These are phyloP conservation scores for Metaphire vulgaris DNA, from an alignment of 1,140 invertebrate genomes.

Conservation along the genomic window DNA sequence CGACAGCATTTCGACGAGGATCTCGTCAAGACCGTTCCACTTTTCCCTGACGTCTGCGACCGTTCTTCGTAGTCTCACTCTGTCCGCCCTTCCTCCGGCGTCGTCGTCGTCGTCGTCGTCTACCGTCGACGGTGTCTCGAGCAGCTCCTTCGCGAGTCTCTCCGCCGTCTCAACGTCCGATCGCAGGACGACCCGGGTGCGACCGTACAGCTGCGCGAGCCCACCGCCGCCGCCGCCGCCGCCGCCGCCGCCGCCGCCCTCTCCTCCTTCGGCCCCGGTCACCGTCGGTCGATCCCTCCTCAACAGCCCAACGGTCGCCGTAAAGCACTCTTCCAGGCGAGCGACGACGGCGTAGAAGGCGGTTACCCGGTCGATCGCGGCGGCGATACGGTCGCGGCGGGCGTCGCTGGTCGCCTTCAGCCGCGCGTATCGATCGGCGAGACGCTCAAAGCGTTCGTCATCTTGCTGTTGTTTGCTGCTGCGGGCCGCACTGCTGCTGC, in stretches of 20 bases:
- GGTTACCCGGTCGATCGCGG: neutral
- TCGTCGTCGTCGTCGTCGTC: no score
- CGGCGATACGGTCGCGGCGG: neutral
- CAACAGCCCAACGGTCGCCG: neutral
- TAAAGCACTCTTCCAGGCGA: neutral
- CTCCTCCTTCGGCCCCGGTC: slow-evolving; percentile 1
- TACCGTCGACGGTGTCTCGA: neutral
- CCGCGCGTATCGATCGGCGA: neutral
- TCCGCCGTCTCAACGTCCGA: neutral
- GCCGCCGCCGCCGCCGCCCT: no score
- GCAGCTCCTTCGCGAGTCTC: neutral
- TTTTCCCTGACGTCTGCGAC: neutral
- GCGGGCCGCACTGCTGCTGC: no score
- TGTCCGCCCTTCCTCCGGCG: no score
- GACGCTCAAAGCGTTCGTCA: neutral
- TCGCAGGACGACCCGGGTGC: neutral
- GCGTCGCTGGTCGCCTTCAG: neutral
- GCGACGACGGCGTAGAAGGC: neutral
- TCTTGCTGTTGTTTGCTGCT: no score
- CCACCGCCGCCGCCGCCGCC: no score
- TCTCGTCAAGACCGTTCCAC: neutral
- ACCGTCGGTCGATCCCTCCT: no score
- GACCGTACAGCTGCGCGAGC: neutral
- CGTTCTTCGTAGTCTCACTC: neutral
- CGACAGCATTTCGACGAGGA: neutral